phyloP scores from a whole-genome alignment of 92 coral and sea anemone species.

The Paragorgia papillata region DNA sequence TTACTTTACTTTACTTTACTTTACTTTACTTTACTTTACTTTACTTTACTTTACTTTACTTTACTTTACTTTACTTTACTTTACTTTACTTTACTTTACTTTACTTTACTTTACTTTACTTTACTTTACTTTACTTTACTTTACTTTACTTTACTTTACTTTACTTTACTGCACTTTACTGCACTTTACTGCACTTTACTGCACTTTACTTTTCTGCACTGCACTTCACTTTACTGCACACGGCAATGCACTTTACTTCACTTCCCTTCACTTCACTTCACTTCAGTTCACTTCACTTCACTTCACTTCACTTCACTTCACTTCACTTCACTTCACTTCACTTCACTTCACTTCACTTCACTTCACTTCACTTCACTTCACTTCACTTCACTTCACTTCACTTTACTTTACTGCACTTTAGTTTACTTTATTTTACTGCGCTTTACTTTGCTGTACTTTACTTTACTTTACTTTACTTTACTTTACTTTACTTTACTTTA shows the following conservation, averaged over 20 bases:
- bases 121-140: neutral
- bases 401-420: too few relatives aligned
- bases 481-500: conserved; percentile 4
- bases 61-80: conserved; percentile 11
- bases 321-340: neutral
- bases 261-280: neutral
- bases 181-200: neutral
- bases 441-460: too few relatives aligned
- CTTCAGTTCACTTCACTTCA: neutral
- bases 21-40: conserved; percentile 12
- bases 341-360: neutral
- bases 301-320: neutral
- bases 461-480: neutral
- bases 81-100: neutral
- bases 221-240: neutral
- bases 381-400: too few relatives aligned
- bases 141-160: neutral
- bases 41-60: conserved; percentile 7
- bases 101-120: neutral
- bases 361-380: too few relatives aligned
- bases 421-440: too few relatives aligned
- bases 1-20: conserved; percentile 14
- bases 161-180: neutral
- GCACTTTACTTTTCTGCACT: neutral
- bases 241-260: neutral